A percentile compares a stretch with the other conserved stretches of the same genome.
These are phyloP conservation scores for Mamestra configurata DNA, from an alignment of 1,140 invertebrate genomes.

Conservation along the genomic window DNA sequence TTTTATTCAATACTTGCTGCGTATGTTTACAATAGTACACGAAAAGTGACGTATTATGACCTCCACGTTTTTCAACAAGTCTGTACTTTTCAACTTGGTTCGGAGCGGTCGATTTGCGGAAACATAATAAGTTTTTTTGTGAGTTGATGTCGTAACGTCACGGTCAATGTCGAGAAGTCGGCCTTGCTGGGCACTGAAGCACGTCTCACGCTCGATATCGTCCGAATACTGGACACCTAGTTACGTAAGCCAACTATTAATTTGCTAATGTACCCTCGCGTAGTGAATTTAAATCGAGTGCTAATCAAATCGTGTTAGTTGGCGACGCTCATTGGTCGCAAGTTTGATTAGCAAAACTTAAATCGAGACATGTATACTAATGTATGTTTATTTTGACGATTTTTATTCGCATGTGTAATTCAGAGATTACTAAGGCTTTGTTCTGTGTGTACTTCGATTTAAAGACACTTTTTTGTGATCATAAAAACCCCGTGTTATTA, in stretches of 20 bases:
- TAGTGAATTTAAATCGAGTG: slow-evolving; percentile 55
- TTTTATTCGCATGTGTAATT: slow-evolving; percentile 38
- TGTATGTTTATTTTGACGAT: slow-evolving; percentile 46
- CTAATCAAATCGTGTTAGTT: slow-evolving; percentile 49
- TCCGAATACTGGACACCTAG: slow-evolving; percentile 70
- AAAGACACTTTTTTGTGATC: too few relatives aligned
- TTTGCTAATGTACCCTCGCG: slow-evolving; percentile 69
- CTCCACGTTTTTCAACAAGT: slow-evolving; percentile 51
- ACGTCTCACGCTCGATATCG: slow-evolving; percentile 70
- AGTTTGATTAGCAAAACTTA: slow-evolving; percentile 48
- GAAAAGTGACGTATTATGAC: slow-evolving; percentile 55
- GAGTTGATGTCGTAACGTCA: slow-evolving; percentile 77
- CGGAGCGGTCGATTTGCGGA: slow-evolving; percentile 78
- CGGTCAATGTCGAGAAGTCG: slow-evolving; percentile 84
- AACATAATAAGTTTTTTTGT: slow-evolving; percentile 81
- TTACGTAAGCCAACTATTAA: slow-evolving; percentile 81
- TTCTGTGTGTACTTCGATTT: background rate
- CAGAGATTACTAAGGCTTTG: slow-evolving; percentile 18
- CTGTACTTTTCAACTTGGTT: slow-evolving; percentile 59
- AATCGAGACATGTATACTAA: slow-evolving; percentile 48
- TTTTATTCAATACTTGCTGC: slow-evolving; percentile 11
- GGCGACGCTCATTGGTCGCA: slow-evolving; percentile 42
- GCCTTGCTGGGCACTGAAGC: slow-evolving; percentile 78
- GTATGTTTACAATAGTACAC: slow-evolving; percentile 46
- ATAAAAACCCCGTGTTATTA: too few relatives aligned